These are phyloP conservation scores for Halcyon chelicuti DNA, from an alignment of 2,797 vertebrate genomes.

Conservation along the genomic window DNA sequence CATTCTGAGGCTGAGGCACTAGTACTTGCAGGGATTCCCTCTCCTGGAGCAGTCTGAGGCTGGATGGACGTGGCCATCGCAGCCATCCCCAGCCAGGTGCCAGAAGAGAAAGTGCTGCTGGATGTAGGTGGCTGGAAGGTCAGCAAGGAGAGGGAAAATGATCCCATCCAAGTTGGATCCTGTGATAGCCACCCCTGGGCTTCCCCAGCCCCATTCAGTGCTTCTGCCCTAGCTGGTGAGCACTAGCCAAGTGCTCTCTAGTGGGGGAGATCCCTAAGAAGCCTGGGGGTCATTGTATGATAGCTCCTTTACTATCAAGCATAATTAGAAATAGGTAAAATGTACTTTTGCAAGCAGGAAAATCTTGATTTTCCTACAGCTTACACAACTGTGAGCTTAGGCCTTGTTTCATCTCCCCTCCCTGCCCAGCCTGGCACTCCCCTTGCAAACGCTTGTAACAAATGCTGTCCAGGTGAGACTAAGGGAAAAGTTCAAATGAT, in stretches of 20 bases:
- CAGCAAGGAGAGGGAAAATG: too few relatives aligned
- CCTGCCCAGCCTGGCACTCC: neutral
- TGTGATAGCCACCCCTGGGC: neutral
- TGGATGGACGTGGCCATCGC: rapidly evolving
- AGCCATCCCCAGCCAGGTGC: neutral
- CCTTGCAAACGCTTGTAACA: neutral
- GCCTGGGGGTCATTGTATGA: neutral
- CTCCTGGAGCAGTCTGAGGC: neutral
- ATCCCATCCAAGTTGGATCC: neutral
- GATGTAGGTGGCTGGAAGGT: too few relatives aligned
- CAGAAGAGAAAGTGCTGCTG: too few relatives aligned
- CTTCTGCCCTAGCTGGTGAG: neutral
- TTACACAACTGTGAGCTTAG: neutral
- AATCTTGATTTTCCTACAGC: neutral
- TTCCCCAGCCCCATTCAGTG: neutral
- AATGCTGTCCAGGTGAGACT: neutral
- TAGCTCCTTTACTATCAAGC: neutral
- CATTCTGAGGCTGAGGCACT: neutral
- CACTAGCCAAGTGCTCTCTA: neutral
- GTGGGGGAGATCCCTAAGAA: neutral
- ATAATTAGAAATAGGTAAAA: neutral
- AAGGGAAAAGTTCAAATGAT: neutral
- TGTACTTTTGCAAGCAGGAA: neutral
- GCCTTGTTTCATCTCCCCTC: neutral
- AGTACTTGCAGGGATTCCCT: neutral